A percentile compares a stretch with the other conserved stretches of the same genome.
Evolutionary conservation across 2,888 invertebrate species (phyloP).

Genomic region (Heteropelma amictum): DNA sequence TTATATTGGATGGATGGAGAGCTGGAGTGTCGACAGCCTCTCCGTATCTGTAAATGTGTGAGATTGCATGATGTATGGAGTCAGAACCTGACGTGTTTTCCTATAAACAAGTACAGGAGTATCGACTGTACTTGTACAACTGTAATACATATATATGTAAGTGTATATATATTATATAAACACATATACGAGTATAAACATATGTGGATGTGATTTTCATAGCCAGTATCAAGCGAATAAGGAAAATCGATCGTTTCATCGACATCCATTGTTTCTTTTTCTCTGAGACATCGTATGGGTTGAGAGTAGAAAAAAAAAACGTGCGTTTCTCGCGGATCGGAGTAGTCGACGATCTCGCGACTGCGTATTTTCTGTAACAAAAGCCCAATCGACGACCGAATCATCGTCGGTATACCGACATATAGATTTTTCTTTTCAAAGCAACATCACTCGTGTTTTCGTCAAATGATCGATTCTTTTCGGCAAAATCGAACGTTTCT

Average conservation of each 20-base stretch:
- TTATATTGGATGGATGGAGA: conserved; percentile 55
- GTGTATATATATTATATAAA: too few species aligned
- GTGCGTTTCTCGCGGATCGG: conserved; percentile 57
- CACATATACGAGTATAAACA: too few species aligned
- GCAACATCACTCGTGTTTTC: not conserved
- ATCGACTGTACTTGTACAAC: conserved; percentile 65
- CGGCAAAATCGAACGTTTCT: conserved; percentile 56
- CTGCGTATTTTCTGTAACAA: conserved; percentile 59
- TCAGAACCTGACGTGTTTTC: conserved; percentile 21
- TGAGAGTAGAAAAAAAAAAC: conserved; percentile 25
- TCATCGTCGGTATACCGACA: not conserved
- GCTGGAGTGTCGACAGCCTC: conserved; percentile 74
- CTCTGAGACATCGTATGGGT: not conserved
- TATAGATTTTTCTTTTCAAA: not conserved
- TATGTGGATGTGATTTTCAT: conserved; percentile 16
- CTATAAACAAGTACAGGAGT: conserved; percentile 64
- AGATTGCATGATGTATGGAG: conserved; percentile 7
- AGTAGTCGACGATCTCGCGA: conserved; percentile 66
- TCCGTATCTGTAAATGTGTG: conserved; percentile 46
- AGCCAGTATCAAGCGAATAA: conserved; percentile 28
- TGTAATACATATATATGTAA: conserved; percentile 5
- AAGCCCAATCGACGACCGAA: not conserved
- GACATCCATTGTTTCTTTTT: conserved; percentile 1
- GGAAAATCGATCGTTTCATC: conserved; percentile 45
- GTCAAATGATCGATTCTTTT: conserved; percentile 42